Base-by-base conservation (phyloP, 2,888 invertebrate species). In the Dolichomitus sp. region DNA sequence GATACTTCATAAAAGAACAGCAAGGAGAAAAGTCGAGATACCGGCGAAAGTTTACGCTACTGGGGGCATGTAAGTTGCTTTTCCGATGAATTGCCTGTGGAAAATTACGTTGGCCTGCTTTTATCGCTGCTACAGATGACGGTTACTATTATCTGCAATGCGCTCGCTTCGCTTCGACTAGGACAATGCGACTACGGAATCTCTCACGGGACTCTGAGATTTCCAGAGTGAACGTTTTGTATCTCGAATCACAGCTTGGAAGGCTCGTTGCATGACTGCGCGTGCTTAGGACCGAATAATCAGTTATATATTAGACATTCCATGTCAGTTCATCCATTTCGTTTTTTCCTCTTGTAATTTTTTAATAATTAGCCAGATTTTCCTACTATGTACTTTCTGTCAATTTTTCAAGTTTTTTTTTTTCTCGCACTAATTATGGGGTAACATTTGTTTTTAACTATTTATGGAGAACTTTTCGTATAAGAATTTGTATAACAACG, bases 41-140 rank as follows among this genome's bases (percentile, higher is more conserved):
- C 27, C 72, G 72, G 42, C 50, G 68, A 77, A 77, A 77, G 73
- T 73, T 78, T 68, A 73, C 81, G 61, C 50, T 66, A 59, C 50
- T 72, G 77, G 57, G 52, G 59, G 65, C 72, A 48, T 50, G 69
- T 40, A 65, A 27, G 54, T 12, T 27, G 17, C 52, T 75, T 80
- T 80, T 57, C 74, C 66, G 65, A 70, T 48, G 45, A 57, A 73
- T 69, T 68, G 68, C 73, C 73, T 72, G 59, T 84, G 85, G 85
- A 85, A 85, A 85, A 80, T 79, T 84, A 82, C 84, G 50, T 82
- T 70, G 80, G 59, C 77, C 79, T 52, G 69, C 27, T 80, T 73
- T 85, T 85, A 85, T 85, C 85, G 61, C 70, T 50, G 50, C 79
- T 37, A 79, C 61, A 79, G 65, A 75, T 76, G 80, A 75, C 75